These are phyloP conservation scores for Acyrthosiphon pisum DNA, from an alignment of 1,140 invertebrate genomes.

Conservation along the genomic window DNA sequence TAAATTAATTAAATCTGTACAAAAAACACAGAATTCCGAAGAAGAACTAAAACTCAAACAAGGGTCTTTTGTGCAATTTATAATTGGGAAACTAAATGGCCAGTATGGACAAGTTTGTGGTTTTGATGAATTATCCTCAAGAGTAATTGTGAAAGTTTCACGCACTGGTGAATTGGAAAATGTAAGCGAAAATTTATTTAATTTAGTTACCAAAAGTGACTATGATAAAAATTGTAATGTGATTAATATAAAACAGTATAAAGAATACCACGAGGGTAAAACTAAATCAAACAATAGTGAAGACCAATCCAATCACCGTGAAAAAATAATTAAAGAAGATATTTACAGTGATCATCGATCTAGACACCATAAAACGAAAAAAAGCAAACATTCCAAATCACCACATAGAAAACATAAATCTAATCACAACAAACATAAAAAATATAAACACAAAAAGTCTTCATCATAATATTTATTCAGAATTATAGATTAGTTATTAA, in stretches of 20 bases:
- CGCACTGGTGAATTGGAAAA: slow-evolving; percentile 74
- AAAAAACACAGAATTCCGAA: slow-evolving; percentile 68
- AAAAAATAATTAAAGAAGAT: background rate
- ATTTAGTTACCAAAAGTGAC: slow-evolving; percentile 78
- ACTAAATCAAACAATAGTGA: background rate
- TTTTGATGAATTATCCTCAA: slow-evolving; percentile 83
- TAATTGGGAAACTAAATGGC: slow-evolving; percentile 75
- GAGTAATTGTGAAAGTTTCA: slow-evolving; percentile 81
- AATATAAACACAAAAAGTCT: slow-evolving; percentile 29
- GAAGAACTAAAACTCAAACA: slow-evolving; percentile 72
- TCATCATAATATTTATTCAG: slow-evolving; percentile 6
- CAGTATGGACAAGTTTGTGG: slow-evolving; percentile 84
- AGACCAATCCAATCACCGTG: background rate
- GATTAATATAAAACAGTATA: slow-evolving; percentile 61
- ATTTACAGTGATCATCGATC: background rate
- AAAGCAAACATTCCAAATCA: slow-evolving; percentile 48
- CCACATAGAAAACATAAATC: slow-evolving; percentile 51
- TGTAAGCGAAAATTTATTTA: slow-evolving; percentile 79
- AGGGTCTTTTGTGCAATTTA: slow-evolving; percentile 75
- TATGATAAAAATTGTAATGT: slow-evolving; percentile 80
- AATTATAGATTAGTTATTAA: background rate
- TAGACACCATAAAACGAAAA: slow-evolving; percentile 48
- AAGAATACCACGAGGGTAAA: slow-evolving; percentile 60
- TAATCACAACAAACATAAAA: slow-evolving; percentile 40
- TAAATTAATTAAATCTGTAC: slow-evolving; percentile 67